A percentile compares a stretch with the other conserved stretches of the same genome.
Evolutionary conservation across 2,797 vertebrate genomes (phyloP).

Genomic region (Syngnathus acus): DNA sequence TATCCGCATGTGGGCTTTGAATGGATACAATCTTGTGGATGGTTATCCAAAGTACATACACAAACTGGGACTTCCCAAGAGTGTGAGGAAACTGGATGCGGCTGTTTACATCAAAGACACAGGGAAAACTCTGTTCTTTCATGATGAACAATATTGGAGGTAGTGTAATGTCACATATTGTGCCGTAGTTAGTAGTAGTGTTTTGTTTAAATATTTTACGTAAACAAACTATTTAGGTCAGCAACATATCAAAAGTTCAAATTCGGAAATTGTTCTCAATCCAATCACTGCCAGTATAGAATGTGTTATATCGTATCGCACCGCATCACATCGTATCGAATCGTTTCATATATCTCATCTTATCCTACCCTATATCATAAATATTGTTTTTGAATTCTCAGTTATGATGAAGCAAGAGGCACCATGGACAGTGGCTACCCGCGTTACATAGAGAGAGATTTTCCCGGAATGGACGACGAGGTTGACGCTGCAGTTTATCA

Average conservation of each 20-base stretch:
- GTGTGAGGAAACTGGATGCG: slow-evolving; percentile 79
- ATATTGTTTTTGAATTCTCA: slow-evolving; percentile 32
- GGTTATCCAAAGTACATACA: slow-evolving; percentile 91
- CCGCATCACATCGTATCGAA: too few relatives aligned
- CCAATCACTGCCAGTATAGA: too few relatives aligned
- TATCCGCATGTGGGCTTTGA: slow-evolving; percentile 88
- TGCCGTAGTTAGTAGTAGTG: neutral
- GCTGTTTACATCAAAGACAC: slow-evolving; percentile 78
- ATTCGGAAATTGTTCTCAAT: too few relatives aligned
- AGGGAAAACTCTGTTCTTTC: slow-evolving; percentile 85
- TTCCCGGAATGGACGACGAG: slow-evolving; percentile 83
- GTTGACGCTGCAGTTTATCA: slow-evolving; percentile 82
- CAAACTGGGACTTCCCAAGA: slow-evolving; percentile 85
- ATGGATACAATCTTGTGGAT: slow-evolving; percentile 81
- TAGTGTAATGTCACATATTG: slow-evolving; percentile 32
- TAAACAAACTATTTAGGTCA: neutral
- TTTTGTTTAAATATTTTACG: neutral
- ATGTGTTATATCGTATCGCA: too few relatives aligned
- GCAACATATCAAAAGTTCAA: neutral
- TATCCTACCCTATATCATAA: neutral
- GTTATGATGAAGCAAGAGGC: slow-evolving; percentile 77
- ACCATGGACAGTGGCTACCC: slow-evolving; percentile 82
- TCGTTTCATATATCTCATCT: too few relatives aligned
- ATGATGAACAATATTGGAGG: slow-evolving; percentile 89
- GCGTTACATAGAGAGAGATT: slow-evolving; percentile 76